These are phyloP conservation scores for Mythimna loreyi DNA, from an alignment of 2,888 invertebrate genomes.

Conservation along the genomic window DNA sequence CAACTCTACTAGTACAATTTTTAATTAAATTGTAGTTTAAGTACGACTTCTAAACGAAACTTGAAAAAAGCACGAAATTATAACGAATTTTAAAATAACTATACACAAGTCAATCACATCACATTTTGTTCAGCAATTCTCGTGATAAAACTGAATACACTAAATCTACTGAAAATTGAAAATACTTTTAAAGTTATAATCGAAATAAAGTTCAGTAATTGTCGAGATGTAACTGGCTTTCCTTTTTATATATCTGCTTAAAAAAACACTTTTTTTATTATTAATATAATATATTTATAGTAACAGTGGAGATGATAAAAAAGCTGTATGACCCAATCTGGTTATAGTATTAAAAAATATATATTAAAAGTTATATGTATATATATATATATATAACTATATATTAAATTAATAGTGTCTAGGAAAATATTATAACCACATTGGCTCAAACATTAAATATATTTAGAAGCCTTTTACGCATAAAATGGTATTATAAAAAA, in stretches of 20 bases:
- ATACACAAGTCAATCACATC: background rate
- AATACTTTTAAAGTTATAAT: background rate
- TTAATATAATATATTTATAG: no score
- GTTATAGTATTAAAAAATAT: background rate
- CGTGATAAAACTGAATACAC: background rate
- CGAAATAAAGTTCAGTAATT: conserved; percentile 16
- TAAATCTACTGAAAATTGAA: background rate
- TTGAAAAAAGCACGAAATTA: conserved; percentile 23
- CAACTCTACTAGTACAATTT: conserved; percentile 55
- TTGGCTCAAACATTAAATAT: background rate
- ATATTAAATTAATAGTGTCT: no score
- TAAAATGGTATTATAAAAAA: no score
- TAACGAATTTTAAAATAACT: conserved; percentile 7
- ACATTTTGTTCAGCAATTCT: conserved; percentile 22
- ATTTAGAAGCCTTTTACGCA: no score
- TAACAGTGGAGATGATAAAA: conserved; percentile 14
- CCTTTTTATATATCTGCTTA: conserved; percentile 6
- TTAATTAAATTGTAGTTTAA: conserved; percentile 58
- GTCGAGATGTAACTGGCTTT: conserved; percentile 6
- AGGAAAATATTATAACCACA: background rate
- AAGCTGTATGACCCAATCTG: background rate
- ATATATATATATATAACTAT: no score
- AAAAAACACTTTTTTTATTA: no score
- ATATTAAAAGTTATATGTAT: background rate
- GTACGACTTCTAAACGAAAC: conserved; percentile 42